Evolutionary conservation across 1,140 invertebrate genomes (phyloP).

Genomic region (Ridgeia piscesae): DNA sequence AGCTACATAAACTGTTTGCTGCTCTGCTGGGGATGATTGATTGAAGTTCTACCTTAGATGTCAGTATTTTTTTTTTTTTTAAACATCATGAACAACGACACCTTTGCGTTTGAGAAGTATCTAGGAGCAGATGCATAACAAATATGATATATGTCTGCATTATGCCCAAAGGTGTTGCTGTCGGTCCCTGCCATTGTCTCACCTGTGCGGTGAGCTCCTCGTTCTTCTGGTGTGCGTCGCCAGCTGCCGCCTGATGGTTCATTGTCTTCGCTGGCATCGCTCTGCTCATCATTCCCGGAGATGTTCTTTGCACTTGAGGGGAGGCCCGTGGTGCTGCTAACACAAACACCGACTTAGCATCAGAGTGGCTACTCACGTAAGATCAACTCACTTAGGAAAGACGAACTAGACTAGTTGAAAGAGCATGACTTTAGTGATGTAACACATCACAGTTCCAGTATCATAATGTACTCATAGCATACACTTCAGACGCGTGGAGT

Average conservation of each 20-base stretch:
- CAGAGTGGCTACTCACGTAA: background rate
- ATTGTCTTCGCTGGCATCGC: background rate
- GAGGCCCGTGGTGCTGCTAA: background rate
- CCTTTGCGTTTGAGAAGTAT: no score
- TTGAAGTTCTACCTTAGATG: no score
- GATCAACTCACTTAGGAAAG: background rate
- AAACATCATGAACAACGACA: no score
- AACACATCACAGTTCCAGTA: background rate
- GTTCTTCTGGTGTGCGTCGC: conserved; percentile 12
- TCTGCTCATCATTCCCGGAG: background rate
- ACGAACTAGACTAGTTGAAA: background rate
- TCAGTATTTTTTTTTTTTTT: no score
- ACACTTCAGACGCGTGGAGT: background rate
- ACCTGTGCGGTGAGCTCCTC: conserved; percentile 70
- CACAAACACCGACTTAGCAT: background rate
- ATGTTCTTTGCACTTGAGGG: background rate
- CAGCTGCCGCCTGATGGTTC: conserved; percentile 11
- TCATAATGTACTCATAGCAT: background rate
- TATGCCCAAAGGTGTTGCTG: no score
- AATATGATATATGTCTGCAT: no score
- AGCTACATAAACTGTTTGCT: no score
- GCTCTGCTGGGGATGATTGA: no score
- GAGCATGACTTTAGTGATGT: background rate
- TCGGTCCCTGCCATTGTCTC: conserved; percentile 27
- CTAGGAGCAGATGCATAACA: no score